phyloP scores from a whole-genome alignment of 2,888 invertebrate species.

The Amaurobius ferox region DNA sequence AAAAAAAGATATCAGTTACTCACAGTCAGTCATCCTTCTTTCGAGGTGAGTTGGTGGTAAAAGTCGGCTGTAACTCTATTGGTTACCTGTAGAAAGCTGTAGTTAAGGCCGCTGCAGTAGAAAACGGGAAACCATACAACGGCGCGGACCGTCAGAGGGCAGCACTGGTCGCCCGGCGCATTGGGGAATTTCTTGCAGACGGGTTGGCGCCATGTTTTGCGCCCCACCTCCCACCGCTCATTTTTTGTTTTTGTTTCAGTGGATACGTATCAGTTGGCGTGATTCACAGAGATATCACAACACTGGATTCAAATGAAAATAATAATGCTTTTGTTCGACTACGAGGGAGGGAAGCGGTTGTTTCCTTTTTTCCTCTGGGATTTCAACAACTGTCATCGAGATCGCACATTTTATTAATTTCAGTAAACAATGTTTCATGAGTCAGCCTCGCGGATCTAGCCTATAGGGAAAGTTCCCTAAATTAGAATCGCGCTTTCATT shows the following conservation, averaged over 20 bases:
- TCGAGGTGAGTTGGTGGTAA: slow-evolving; percentile 4
- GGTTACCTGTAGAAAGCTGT: slow-evolving; percentile 39
- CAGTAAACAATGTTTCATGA: no score
- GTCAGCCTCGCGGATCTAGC: no score
- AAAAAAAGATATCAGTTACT: slow-evolving; percentile 19
- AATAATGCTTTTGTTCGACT: no score
- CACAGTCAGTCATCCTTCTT: slow-evolving; percentile 57
- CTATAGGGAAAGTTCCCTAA: no score
- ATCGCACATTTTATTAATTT: no score
- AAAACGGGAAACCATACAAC: slow-evolving; percentile 40
- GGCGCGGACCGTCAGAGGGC: slow-evolving; percentile 47
- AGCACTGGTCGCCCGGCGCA: slow-evolving; percentile 41
- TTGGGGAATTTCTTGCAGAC: slow-evolving; percentile 37
- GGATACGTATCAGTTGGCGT: neutral
- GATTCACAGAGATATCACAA: no score
- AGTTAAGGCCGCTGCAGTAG: slow-evolving; percentile 45
- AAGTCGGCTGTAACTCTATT: slow-evolving; percentile 30
- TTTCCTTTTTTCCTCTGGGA: no score
- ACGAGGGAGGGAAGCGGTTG: no score
- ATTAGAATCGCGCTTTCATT: no score
- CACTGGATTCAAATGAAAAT: no score
- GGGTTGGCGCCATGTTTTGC: slow-evolving; percentile 52
- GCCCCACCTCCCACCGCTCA: neutral
- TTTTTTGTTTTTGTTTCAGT: neutral
- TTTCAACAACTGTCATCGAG: no score